These are phyloP conservation scores for Hypanus sabinus DNA, from an alignment of 2,113 vertebrate genomes.

Conservation along the genomic window DNA sequence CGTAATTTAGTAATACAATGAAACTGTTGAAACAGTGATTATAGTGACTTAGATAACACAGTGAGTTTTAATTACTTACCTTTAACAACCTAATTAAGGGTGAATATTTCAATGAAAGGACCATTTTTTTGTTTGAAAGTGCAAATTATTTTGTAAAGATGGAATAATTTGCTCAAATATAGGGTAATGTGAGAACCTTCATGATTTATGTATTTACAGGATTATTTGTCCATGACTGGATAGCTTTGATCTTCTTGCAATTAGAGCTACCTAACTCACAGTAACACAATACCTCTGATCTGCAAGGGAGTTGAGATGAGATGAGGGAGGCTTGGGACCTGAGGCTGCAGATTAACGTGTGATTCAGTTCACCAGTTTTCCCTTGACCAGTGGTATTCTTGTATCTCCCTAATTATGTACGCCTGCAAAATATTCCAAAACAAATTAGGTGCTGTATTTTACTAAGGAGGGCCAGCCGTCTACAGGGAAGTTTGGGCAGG, in stretches of 20 bases:
- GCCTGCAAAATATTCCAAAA: background rate
- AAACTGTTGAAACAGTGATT: background rate
- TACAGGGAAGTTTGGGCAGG: too few relatives aligned
- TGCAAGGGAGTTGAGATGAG: too few relatives aligned
- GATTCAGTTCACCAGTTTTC: background rate
- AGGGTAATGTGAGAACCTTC: background rate
- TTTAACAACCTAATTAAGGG: background rate
- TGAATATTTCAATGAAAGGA: background rate
- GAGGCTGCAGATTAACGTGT: background rate
- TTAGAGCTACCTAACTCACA: background rate
- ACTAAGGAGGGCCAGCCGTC: background rate
- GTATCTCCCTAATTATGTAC: background rate
- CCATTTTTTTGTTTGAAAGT: background rate
- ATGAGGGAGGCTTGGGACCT: background rate
- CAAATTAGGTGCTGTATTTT: background rate
- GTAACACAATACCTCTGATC: background rate
- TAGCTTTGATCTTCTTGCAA: background rate
- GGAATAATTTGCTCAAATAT: background rate
- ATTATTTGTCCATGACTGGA: background rate
- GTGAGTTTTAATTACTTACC: background rate
- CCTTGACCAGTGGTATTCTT: background rate
- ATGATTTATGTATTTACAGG: background rate
- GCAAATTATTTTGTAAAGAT: background rate
- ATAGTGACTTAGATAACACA: background rate
- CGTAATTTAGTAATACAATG: background rate